Evolutionary conservation across 2,797 vertebrate species (phyloP).

Genomic region (Amblyopsis hoosieri): DNA sequence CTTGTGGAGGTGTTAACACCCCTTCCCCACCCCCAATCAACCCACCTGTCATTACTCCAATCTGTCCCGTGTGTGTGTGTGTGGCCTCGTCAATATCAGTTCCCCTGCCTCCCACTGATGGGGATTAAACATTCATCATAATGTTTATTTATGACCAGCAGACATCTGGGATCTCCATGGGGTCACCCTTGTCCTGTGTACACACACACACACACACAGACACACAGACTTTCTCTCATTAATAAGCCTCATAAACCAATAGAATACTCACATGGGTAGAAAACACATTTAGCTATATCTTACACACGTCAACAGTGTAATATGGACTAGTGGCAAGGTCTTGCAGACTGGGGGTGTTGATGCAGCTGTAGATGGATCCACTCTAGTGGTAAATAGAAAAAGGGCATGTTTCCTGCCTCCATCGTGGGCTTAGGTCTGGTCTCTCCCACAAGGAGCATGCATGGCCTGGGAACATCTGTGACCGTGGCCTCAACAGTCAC

Average conservation of each 20-base stretch:
- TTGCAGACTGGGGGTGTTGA: slow-evolving; percentile 1
- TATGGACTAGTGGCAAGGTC: slow-evolving; percentile 17
- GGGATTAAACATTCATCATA: slow-evolving; percentile 80
- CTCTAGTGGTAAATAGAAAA: slow-evolving; percentile 42
- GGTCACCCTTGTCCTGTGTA: slow-evolving; percentile 28
- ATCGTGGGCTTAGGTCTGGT: no score
- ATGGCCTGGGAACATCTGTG: slow-evolving; percentile 1
- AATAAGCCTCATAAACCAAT: slow-evolving; percentile 4
- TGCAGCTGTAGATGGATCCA: slow-evolving; percentile 18
- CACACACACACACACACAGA: slow-evolving; percentile 13
- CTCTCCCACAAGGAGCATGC: no score
- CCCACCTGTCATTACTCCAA: slow-evolving; percentile 54
- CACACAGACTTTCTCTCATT: neutral
- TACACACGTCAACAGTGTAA: slow-evolving; percentile 26
- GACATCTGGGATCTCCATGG: slow-evolving; percentile 61
- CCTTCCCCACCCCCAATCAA: slow-evolving; percentile 5
- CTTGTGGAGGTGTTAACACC: neutral
- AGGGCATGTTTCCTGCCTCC: slow-evolving; percentile 51
- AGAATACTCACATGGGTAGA: neutral
- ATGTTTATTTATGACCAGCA: slow-evolving; percentile 81
- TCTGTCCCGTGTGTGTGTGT: slow-evolving; percentile 44
- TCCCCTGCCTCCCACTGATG: slow-evolving; percentile 62
- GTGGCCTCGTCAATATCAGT: slow-evolving; percentile 54
- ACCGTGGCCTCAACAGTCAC: no score
- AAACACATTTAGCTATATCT: no score